A percentile compares a stretch with the other conserved stretches of the same genome.
These are phyloP conservation scores for Drosophila trapezifrons DNA, from an alignment of 1,140 invertebrate species.

Conservation along the genomic window DNA sequence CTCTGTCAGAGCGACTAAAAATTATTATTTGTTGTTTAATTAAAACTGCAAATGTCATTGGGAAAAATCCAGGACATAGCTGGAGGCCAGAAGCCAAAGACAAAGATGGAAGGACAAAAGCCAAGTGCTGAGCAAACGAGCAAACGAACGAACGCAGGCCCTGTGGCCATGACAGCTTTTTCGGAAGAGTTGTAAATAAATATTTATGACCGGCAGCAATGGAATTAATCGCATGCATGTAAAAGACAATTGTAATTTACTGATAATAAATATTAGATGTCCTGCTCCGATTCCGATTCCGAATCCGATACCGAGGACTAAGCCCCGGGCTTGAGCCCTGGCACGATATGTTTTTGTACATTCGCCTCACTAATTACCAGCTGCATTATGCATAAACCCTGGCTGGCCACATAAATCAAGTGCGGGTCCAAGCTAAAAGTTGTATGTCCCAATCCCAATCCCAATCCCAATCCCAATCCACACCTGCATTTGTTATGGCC, in stretches of 20 bases:
- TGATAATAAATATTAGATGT: conserved; percentile 80
- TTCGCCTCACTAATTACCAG: conserved; percentile 71
- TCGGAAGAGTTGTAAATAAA: conserved; percentile 73
- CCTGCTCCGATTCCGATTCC: conserved; percentile 14
- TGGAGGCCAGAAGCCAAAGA: conserved; percentile 32
- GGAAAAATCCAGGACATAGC: conserved; percentile 63
- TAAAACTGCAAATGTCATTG: conserved; percentile 78
- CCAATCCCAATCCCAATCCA: too few relatives aligned
- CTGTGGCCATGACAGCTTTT: conserved; percentile 72
- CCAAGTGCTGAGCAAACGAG: conserved; percentile 32
- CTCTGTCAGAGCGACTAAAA: conserved; percentile 20
- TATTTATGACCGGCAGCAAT: conserved; percentile 69
- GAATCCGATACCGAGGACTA: conserved; percentile 28
- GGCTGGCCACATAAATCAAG: conserved; percentile 69
- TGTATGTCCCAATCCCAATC: conserved; percentile 38
- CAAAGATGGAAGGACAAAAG: conserved; percentile 57
- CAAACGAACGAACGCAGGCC: conserved; percentile 16
- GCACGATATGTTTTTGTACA: conserved; percentile 39
- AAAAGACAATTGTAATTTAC: conserved; percentile 81
- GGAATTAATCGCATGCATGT: conserved; percentile 69
- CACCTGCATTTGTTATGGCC: conserved; percentile 40
- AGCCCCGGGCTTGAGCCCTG: conserved; percentile 20
- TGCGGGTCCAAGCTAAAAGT: conserved; percentile 62
- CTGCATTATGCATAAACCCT: conserved; percentile 78
- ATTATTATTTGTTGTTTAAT: conserved; percentile 76